Evolutionary conservation across 2,113 vertebrate species (phyloP).

Genomic region (Bothrops jararaca): DNA sequence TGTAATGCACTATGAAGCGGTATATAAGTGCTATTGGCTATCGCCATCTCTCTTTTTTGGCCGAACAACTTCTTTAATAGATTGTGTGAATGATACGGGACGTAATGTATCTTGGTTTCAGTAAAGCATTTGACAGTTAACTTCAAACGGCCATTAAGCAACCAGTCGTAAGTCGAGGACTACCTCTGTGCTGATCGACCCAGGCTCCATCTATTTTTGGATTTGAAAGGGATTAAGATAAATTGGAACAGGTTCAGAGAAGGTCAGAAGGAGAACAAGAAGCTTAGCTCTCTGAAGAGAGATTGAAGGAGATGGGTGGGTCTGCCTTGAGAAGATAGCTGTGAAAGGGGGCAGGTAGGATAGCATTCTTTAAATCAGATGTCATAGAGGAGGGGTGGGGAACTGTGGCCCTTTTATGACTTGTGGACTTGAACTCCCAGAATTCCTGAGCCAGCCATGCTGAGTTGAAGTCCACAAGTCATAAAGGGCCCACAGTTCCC

Average conservation of each 20-base stretch:
- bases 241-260: not conserved
- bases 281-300: not conserved
- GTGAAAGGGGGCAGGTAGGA: not conserved
- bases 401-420: not conserved
- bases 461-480: too few species aligned
- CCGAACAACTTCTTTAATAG: too few species aligned
- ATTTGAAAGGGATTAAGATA: not conserved
- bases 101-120: too few species aligned
- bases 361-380: not conserved
- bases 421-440: not conserved
- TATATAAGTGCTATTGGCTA: too few species aligned
- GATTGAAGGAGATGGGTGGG: not conserved
- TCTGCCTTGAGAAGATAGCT: not conserved
- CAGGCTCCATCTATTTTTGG: not conserved
- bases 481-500: too few species aligned
- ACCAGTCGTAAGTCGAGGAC: not conserved
- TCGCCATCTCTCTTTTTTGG: too few species aligned
- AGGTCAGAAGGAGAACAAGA: not conserved
- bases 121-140: not conserved
- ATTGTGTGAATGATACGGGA: too few species aligned
- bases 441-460: too few species aligned
- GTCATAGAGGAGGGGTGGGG: not conserved
- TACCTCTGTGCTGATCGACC: not conserved
- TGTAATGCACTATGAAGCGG: too few species aligned
- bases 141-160: not conserved